phyloP scores from a whole-genome alignment of 2,797 vertebrate species.

The Arremon aurantiirostris region DNA sequence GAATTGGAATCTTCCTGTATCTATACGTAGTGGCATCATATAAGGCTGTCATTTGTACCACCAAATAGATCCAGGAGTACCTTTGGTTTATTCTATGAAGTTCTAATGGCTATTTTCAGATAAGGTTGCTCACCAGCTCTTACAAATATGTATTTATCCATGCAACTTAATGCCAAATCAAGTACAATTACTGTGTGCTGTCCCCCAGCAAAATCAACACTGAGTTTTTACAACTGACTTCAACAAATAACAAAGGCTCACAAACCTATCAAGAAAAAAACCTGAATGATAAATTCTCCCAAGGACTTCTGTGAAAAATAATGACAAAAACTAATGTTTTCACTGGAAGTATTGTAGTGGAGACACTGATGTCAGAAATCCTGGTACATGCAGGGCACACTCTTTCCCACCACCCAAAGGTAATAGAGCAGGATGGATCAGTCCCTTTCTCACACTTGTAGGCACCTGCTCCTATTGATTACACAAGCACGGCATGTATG shows the following conservation, averaged over 20 bases:
- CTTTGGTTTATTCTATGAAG: neutral
- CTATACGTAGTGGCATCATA: neutral
- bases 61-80: neutral
- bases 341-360: neutral
- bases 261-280: neutral
- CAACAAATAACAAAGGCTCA: neutral
- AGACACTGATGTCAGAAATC: neutral
- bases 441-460: neutral
- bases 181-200: neutral
- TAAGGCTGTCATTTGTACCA: neutral
- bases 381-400: too few species aligned
- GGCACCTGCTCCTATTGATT: neutral
- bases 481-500: neutral
- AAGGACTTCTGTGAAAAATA: neutral
- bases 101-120: neutral
- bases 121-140: neutral
- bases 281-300: neutral
- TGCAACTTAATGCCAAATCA: neutral
- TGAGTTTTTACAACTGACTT: neutral
- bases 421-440: neutral
- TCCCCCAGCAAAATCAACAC: neutral
- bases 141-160: neutral
- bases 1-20: neutral
- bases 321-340: neutral
- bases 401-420: neutral